phyloP scores from a whole-genome alignment of 2,888 invertebrate genomes.

The Fragum fragum region DNA sequence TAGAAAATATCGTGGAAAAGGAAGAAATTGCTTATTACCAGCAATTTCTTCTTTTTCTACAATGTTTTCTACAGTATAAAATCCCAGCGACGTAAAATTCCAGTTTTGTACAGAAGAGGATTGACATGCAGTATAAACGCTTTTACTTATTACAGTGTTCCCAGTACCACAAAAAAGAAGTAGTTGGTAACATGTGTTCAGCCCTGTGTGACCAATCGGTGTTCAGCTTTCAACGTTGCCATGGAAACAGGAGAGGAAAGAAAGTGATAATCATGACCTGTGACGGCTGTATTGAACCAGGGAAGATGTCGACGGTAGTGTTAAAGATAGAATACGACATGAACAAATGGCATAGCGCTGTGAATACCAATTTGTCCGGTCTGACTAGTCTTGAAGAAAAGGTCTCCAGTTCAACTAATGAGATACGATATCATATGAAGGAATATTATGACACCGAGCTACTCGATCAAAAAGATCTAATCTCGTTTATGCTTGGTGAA shows the following conservation, averaged over 20 bases:
- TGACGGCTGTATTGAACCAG: constrained; percentile 27
- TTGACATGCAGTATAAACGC: neutral
- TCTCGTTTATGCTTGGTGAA: constrained; percentile 4
- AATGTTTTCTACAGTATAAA: too few relatives aligned
- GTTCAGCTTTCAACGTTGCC: constrained; percentile 89
- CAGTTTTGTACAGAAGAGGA: too few relatives aligned
- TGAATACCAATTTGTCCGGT: neutral
- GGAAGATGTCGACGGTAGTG: constrained; percentile 61
- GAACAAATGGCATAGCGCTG: neutral
- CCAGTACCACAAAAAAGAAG: constrained; percentile 88
- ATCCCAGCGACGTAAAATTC: too few relatives aligned
- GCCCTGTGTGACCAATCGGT: constrained; percentile 89
- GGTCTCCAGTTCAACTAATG: neutral
- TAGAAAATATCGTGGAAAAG: too few relatives aligned
- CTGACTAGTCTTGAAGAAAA: neutral
- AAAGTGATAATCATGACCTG: constrained; percentile 80
- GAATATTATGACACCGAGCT: neutral
- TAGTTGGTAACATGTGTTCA: constrained; percentile 90
- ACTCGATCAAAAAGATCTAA: neutral
- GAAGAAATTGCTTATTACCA: too few relatives aligned
- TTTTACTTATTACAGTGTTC: constrained; percentile 74
- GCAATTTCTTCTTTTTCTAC: too few relatives aligned
- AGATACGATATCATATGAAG: neutral
- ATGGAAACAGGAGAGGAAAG: constrained; percentile 89
- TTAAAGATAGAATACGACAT: constrained; percentile 67